Percentiles rank a stretch among this genome's conserved stretches.
These are phyloP conservation scores for Gari tellinella DNA, from an alignment of 2,888 invertebrate genomes.

Conservation along the genomic window DNA sequence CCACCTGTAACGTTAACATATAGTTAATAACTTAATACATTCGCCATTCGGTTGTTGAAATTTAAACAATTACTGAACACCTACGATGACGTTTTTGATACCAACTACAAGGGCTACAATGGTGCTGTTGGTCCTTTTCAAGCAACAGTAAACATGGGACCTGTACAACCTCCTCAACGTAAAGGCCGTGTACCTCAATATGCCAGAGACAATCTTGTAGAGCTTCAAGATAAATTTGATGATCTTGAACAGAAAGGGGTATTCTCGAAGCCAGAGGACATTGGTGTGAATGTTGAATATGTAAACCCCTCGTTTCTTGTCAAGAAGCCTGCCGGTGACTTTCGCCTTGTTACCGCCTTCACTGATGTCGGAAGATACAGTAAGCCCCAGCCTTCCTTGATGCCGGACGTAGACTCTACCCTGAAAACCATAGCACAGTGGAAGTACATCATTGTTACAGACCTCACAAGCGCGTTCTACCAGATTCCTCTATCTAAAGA, in stretches of 20 bases:
- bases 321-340: constrained; percentile 52
- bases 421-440: constrained; percentile 53
- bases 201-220: constrained; percentile 41
- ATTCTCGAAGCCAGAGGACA: constrained; percentile 51
- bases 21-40: too few species aligned
- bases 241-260: constrained; percentile 64
- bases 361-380: constrained; percentile 61
- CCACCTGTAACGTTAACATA: too few species aligned
- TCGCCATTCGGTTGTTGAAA: too few species aligned
- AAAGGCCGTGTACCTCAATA: constrained; percentile 66
- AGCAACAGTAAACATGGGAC: constrained; percentile 61
- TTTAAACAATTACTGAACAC: too few species aligned
- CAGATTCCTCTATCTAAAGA: constrained; percentile 53
- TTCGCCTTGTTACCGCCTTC: constrained; percentile 62
- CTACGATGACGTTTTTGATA: constrained; percentile 55
- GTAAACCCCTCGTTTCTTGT: constrained; percentile 68
- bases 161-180: constrained; percentile 61
- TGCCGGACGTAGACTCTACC: constrained; percentile 51
- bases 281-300: constrained; percentile 57
- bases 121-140: constrained; percentile 52
- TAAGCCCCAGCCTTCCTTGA: constrained; percentile 59
- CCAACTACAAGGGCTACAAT: constrained; percentile 53
- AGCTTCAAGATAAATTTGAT: constrained; percentile 61
- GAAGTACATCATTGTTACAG: constrained; percentile 62
- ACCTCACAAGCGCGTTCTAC: constrained; percentile 61